Conservation (phyloP, 2,113 vertebrate species). For the Mormyrus iriodes region DNA sequence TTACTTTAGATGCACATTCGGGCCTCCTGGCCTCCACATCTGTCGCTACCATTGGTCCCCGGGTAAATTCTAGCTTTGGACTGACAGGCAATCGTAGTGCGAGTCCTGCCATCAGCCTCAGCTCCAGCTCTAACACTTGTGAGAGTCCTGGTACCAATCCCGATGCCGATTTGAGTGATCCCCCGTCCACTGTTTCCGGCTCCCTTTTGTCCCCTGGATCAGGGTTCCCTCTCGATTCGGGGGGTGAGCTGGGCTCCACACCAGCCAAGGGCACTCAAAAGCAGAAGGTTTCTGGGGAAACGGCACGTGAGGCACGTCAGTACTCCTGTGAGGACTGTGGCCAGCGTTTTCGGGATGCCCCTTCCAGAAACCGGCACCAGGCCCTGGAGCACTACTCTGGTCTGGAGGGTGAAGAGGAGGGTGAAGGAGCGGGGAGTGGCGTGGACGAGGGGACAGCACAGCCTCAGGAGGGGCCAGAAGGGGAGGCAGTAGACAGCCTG, state of each 20-base stretch:
- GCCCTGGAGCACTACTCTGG: slow-evolving; percentile 53
- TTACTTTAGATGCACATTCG: background rate
- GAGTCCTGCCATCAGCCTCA: background rate
- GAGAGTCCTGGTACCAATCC: background rate
- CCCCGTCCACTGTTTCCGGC: background rate
- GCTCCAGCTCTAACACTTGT: slow-evolving; percentile 1
- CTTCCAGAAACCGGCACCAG: slow-evolving; percentile 65
- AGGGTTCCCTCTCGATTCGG: background rate
- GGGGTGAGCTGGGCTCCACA: background rate
- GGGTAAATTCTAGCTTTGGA: slow-evolving; percentile 15
- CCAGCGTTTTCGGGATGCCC: slow-evolving; percentile 60
- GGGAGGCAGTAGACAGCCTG: slow-evolving; percentile 4
- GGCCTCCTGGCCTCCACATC: background rate
- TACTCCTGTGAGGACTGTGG: slow-evolving; percentile 68
- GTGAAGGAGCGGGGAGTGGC: slow-evolving; percentile 24
- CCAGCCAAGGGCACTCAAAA: background rate
- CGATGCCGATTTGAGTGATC: background rate
- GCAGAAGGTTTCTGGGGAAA: background rate
- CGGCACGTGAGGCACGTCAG: slow-evolving; percentile 30
- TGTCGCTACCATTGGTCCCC: slow-evolving; percentile 31
- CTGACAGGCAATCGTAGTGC: background rate
- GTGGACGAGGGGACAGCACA: slow-evolving; percentile 16
- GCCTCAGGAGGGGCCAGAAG: slow-evolving; percentile 15
- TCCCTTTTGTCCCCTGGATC: background rate
- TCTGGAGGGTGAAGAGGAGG: slow-evolving; percentile 30